These are phyloP conservation scores for Sus scrofa DNA, from an alignment of 2,113 vertebrate species.

Conservation along the genomic window T2T-Sscrofa CM000828.6:45380001-45380500, in stretches of 20 bases:
- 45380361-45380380: neutral
- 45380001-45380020: neutral
- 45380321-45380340: neutral
- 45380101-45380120: neutral
- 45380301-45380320: neutral
- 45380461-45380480: neutral
- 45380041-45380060: neutral
- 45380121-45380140: neutral
- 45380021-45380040: neutral
- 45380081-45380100: neutral
- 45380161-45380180: neutral
- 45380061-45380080: neutral
- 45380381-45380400: neutral
- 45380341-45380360: neutral
- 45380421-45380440: neutral
- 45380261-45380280: neutral
- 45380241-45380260: neutral
- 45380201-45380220: neutral
- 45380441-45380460: slow-evolving; percentile 9
- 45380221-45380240: neutral
- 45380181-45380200: neutral
- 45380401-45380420: neutral
- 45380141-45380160: neutral
- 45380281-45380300: neutral
- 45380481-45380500: neutral